Evolutionary conservation across 2,888 invertebrate genomes (phyloP), one percentile per base, ranked within the genome.

Genomic region (Elmis aenea): DNA sequence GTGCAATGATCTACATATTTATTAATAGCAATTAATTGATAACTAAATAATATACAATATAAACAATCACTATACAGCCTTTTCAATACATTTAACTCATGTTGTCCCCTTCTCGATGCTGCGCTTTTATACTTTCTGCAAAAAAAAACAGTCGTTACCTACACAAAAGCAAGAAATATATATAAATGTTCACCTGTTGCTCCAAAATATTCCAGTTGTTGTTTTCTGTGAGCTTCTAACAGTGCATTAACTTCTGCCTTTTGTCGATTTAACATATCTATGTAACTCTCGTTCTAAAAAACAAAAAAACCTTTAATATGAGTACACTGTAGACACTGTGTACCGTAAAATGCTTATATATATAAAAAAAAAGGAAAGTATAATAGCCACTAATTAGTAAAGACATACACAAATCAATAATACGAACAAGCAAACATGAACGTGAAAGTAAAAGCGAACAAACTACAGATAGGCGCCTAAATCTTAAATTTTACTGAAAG

Each of bases 241-340:
- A 76, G 57, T 41, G 73, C 73, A 50, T 74, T 73, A 42, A 73
- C 54, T 57, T 76, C 76, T 47, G 68, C 65, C 55, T 73, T 73
- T 54, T 76, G 76, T 50, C 73, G 57, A 46, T 68, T 67, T 46
- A 70, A 50, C 66, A 70, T 66, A 47, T 67, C 67, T 51, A 68
- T 67, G 44, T 67, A 68, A 15, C 67, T 64, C 53, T 68, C 68
- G 49, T 67, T 66, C 68, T 68, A 59, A 33, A 49, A 45, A 46
- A 44, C n/a, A 31, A 14, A 6, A 31, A 26, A 26, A 26, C 10
- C 23, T 11, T 9, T 5, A 2, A 1, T 11, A 23, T n/a, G 5
- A 23, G 10, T 6, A n/a, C n/a, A n/a, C n/a, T n/a, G n/a, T n/a
- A n/a, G n/a, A n/a, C n/a, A n/a, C n/a, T n/a, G n/a, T n/a, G n/a